Evolutionary conservation across 2,888 invertebrate genomes (phyloP), one percentile per base, ranked within the genome.

Genomic region (Hydroisotoma schaefferi): DNA sequence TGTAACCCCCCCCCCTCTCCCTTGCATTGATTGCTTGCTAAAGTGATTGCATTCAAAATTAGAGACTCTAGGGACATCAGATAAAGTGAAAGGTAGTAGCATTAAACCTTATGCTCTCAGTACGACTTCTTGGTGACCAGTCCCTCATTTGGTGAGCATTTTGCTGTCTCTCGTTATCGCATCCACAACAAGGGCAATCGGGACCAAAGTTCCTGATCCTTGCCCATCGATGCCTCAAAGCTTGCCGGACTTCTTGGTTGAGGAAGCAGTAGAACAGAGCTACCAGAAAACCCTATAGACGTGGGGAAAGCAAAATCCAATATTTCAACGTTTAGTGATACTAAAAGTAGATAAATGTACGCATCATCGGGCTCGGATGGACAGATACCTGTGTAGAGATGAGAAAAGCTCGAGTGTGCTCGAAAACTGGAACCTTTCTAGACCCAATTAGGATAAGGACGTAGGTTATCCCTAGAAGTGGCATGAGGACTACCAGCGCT

Each of bases 181-280:
- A 58, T n/a, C 63, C 51, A 44, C 62, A 57, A 20, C 68, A 64
- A 15, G 29, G 43, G 20, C 55, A 48, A 23, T 33, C 28, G 2
- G 53, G 44, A 8, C 59, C 83, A 0, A 84, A 84, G 75, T 84
- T 84, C 90, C 91, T 37, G 29, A 61, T 91, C 61, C 87, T 81
- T 66, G 85, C 84, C 74, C 88, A 84, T 75, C 89, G 89, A 77
- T 91, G 88, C 25, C 87, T 82, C 68, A 93, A 80, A 1, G 90
- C 86, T 76, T 89, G 89, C 54, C 89, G 86, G 6, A 93, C 93
- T 78, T 94, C 94, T 3, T 89, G 88, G 78, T 93, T 94, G 73
- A 93, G 83, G 78, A 94, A 94, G 78, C 94, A 94, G 80, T 93
- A 94, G 79, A 93, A 88, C 62, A 93, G 78, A 3, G 93, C 90